Base-by-base conservation (phyloP, 53 echinoderm and acorn worm genomes). In the Stichopus horrens region DNA sequence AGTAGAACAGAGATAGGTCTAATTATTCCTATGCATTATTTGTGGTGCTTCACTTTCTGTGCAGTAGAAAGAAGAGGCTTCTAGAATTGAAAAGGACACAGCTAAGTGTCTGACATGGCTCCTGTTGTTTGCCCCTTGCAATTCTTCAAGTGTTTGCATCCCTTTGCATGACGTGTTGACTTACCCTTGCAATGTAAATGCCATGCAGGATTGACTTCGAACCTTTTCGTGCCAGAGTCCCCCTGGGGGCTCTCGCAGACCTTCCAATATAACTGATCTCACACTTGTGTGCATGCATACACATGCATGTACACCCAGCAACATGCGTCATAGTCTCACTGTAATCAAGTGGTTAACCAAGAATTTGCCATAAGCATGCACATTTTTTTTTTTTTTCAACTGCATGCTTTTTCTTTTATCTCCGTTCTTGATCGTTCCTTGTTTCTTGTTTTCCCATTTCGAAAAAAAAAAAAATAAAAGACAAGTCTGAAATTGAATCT, bases 261-360 rank as follows among this genome's bases (percentile, higher is more conserved):
- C 58, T 81, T 81, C 58, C 7, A 57, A 58, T 23, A 81, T 16
- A 58, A 81, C 81, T 8, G 5, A 56, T 57, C 56, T 58, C 55
- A 21, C 21, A 81, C 81, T 81, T 1, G 18, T 81, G 21, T 81
- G 81, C 81, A 23, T 81, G 57, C 81, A 81, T 57, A 81, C 56
- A 81, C 81, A 81, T 81, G 81, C 56, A 81, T 81, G n/a, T 57
- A 57, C 20, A 81, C 55, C 81, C 55, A 57, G 56, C 81, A 81
- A 81, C 81, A 81, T 81, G 56, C 81, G 54, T 57, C 58, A 57
- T 21, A 81, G 57, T 57, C 23, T 37, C 14, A 57, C 57, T 21
- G 53, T 9, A 56, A 58, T 81, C 57, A 81, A 81, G 81, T 81
- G 81, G 56, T 81, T 81, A 81, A 57, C 71, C 71, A 21, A 81